These are phyloP conservation scores for Spodoptera litura DNA, from an alignment of 1,140 invertebrate genomes.

Conservation along the genomic window DNA sequence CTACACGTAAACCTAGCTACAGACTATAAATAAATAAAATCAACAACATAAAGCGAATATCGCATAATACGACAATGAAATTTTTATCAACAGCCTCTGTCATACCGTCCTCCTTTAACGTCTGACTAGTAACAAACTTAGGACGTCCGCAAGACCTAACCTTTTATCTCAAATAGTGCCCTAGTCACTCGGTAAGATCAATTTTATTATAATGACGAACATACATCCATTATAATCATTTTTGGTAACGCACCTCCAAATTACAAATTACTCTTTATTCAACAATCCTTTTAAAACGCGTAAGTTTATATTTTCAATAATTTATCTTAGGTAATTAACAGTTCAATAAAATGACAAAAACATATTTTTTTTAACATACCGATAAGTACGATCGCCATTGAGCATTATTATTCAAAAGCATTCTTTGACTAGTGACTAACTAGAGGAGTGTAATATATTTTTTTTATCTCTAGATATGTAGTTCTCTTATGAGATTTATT, in stretches of 20 bases:
- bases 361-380: slow-evolving; percentile 31
- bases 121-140: slow-evolving; percentile 31
- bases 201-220: background rate
- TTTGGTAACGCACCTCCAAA: background rate
- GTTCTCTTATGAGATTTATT: slow-evolving; percentile 30
- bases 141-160: background rate
- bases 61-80: slow-evolving; percentile 35
- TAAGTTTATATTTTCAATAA: slow-evolving; percentile 6
- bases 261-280: background rate
- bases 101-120: slow-evolving; percentile 1
- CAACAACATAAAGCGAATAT: slow-evolving; percentile 37
- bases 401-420: slow-evolving; percentile 44
- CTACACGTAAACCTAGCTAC: slow-evolving; percentile 24
- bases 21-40: slow-evolving; percentile 47
- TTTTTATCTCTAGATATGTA: slow-evolving; percentile 36
- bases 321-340: slow-evolving; percentile 26
- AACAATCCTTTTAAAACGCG: slow-evolving; percentile 20
- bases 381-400: slow-evolving; percentile 53
- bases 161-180: background rate
- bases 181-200: slow-evolving; percentile 7
- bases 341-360: slow-evolving; percentile 17
- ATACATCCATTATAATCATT: background rate
- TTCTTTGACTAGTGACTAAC: slow-evolving; percentile 50
- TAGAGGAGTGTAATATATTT: slow-evolving; percentile 25
- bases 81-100: slow-evolving; percentile 27